Evolutionary conservation across 2,797 vertebrate genomes (phyloP).

Genomic region (Sebastes taczanowskii): DNA sequence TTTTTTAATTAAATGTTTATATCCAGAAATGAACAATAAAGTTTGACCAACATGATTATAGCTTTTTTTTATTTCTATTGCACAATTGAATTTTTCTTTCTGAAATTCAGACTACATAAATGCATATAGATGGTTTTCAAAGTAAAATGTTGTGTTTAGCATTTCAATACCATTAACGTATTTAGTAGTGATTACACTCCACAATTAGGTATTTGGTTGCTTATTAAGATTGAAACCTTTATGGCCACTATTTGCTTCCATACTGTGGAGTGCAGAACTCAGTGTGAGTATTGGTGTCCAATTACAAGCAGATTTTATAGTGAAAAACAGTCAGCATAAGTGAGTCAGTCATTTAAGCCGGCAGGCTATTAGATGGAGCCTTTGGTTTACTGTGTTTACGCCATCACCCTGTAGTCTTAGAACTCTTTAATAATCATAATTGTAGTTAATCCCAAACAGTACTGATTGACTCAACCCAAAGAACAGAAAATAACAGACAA

Average conservation of each 20-base stretch:
- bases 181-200: background rate
- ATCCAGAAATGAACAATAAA: background rate
- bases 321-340: background rate
- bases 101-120: background rate
- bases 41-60: background rate
- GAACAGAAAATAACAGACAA: background rate
- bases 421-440: background rate
- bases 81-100: background rate
- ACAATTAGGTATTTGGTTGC: background rate
- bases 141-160: background rate
- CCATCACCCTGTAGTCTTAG: background rate
- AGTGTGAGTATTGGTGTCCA: background rate
- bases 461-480: conserved; percentile 1
- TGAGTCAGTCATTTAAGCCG: background rate
- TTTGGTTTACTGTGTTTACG: background rate
- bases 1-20: background rate
- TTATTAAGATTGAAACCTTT: background rate
- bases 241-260: background rate
- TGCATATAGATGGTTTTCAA: background rate
- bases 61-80: background rate
- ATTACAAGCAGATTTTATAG: background rate
- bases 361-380: background rate
- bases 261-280: background rate
- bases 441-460: background rate
- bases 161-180: background rate